Base-by-base conservation (phyloP, 2,797 vertebrate species). In the Sphenodon punctatus region DNA sequence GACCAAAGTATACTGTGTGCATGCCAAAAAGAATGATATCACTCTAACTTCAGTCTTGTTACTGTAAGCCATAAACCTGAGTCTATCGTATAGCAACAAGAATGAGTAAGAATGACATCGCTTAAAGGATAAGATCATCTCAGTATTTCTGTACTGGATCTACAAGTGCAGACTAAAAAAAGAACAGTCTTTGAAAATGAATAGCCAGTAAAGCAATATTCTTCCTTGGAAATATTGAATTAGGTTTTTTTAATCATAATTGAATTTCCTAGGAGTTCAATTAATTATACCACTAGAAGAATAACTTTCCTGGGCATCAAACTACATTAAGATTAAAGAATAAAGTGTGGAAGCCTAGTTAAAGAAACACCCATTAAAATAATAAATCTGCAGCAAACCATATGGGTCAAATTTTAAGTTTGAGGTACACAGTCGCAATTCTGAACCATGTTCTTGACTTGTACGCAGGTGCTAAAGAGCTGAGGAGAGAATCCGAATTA, bases 221-320 rank as follows among this genome's bases (percentile, higher is more conserved):
- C 10, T 51, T 46, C 84, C 68, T 59, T 23, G 22, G 75, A 78
- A 60, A 70, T 49, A 76, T 8, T 68, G 65, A 80, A 70, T 80
- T 53, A 61, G 19, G 76, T 82, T 86, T 86, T n/a, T 90, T 85
- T 75, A 88, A 36, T 45, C 78, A 67, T 36, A 43, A 36, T 49
- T 19, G 67, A 84, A 48, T 63, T 58, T 72, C 30, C 49, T 51
- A 27, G 56, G 65, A 8, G 75, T 65, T 77, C 0, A 1, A 72
- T 60, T 60, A 89, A 20, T 80, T 89, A 85, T 80, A 67, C 46
- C 22, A 45, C 23, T 20, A 23, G 56, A 84, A 68, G 61, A 84
- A 16, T 66, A 70, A 65, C 12, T 76, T 69, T 67, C 53, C 51
- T 63, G 67, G 34, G 59, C 77, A 78, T 86, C 74, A 80, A 84